Evolutionary conservation across 2,113 vertebrate genomes (phyloP), one percentile per base, ranked within the genome.

Genomic region (Charadrius vociferus): DNA sequence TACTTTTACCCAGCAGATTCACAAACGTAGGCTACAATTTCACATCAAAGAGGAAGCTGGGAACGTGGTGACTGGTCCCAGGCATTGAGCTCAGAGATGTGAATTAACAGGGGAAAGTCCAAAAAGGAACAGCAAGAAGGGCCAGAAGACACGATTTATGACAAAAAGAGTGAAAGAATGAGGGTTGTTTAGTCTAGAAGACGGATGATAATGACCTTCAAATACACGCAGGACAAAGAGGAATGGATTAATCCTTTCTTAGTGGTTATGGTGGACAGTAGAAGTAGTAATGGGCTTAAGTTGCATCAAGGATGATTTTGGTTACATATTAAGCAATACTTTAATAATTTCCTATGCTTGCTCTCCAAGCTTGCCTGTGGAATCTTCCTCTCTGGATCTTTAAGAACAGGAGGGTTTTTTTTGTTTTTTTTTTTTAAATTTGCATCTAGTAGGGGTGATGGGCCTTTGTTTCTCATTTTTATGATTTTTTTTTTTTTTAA

Each of bases 11-110:
- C 75, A 50, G 88, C 95, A 83, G 45, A 63, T 95, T 83, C 92
- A 91, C 92, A 95, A 95, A 83, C 16, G 22, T 86, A 93, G 72
- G 95, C 78, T 90, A 77, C 9, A 24, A 22, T 82, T 77, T 27
- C 18, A 24, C 15, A 30, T 21, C 68, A 32, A n/a, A 50, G 79
- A 29, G 14, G 49, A 74, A 74, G 39, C 34, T 0, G 1, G 39
- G 52, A 86, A 82, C 39, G 39, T 0, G 1, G 47, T 37, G 39
- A 82, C 30, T 0, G 0, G 45, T 63, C 20, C 49, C 55, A 61
- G 23, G 66, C 53, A 50, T 23, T 8, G 47, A 72, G 73, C 37
- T 84, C 2, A 0, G 14, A 71, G 11, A 59, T 26, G 20, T 5
- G 24, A 63, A 16, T 37, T 45, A 56, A 56, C 39, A 19, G 36